These are phyloP conservation scores for Siniperca chuatsi DNA, from an alignment of 2,113 vertebrate species.

Conservation along the genomic window DNA sequence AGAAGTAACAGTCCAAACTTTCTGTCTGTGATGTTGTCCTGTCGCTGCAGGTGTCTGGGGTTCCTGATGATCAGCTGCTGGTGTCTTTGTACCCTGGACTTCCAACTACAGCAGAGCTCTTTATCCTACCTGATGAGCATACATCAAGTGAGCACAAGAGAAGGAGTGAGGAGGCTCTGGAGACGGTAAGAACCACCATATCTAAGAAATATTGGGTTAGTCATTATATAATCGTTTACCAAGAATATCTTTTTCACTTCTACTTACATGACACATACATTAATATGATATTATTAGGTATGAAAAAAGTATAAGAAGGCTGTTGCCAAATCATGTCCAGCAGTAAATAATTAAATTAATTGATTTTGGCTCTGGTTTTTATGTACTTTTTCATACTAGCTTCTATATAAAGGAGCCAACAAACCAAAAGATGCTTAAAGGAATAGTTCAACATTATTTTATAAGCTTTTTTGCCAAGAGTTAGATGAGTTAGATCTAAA, in stretches of 20 bases:
- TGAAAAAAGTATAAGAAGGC: neutral
- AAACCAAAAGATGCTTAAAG: neutral
- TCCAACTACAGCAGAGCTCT: constrained; percentile 94
- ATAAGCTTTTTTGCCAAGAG: neutral
- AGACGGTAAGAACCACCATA: constrained; percentile 83
- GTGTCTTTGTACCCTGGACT: constrained; percentile 93
- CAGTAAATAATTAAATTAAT: neutral
- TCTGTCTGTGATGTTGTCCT: neutral
- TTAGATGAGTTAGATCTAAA: neutral
- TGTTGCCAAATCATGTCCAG: neutral
- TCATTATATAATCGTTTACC: neutral
- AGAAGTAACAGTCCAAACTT: neutral
- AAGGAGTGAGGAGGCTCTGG: constrained; percentile 86
- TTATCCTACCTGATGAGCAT: constrained; percentile 87
- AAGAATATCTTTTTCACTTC: neutral
- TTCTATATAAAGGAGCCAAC: neutral
- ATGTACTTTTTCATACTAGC: neutral
- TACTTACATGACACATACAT: neutral
- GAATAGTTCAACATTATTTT: neutral
- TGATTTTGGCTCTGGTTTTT: neutral
- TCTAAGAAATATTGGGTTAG: neutral
- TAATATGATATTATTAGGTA: neutral
- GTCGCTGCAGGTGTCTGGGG: constrained; percentile 88
- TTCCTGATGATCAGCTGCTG: constrained; percentile 90
- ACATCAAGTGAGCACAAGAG: constrained; percentile 84